Conservation (phyloP, 1,140 invertebrate species). For the Lepidurus packardi region DNA sequence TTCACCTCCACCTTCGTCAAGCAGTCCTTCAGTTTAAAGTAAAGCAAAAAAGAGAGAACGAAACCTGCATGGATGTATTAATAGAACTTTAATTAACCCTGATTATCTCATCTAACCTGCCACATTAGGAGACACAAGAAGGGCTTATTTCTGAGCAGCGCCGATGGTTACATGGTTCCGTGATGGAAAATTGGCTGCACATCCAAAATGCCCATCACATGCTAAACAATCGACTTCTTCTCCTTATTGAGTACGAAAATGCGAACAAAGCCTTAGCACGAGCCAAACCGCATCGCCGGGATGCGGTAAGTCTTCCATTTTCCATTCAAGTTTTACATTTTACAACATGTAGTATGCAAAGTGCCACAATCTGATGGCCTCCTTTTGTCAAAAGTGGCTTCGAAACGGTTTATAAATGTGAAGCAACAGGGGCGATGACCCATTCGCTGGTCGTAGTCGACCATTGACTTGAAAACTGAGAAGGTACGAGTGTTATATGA, state of each 20-base stretch:
- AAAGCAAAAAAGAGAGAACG: neutral
- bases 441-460: neutral
- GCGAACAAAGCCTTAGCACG: conserved; percentile 2
- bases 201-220: neutral
- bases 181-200: neutral
- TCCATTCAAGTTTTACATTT: no score
- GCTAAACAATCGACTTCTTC: conserved; percentile 2
- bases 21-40: conserved; percentile 7
- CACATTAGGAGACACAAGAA: neutral
- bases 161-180: neutral
- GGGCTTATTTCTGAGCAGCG: neutral
- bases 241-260: neutral
- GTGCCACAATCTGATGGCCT: no score
- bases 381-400: neutral
- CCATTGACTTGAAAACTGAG: neutral
- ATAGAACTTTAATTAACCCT: neutral
- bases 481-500: neutral
- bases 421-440: conserved; percentile 12
- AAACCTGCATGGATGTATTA: neutral
- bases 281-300: neutral
- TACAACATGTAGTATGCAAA: no score
- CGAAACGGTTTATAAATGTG: neutral
- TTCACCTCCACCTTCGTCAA: conserved; percentile 9
- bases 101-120: neutral
- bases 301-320: neutral